Evolutionary conservation across 2,797 vertebrate species (phyloP).

Genomic region (Hypotaenidia philippensis): DNA sequence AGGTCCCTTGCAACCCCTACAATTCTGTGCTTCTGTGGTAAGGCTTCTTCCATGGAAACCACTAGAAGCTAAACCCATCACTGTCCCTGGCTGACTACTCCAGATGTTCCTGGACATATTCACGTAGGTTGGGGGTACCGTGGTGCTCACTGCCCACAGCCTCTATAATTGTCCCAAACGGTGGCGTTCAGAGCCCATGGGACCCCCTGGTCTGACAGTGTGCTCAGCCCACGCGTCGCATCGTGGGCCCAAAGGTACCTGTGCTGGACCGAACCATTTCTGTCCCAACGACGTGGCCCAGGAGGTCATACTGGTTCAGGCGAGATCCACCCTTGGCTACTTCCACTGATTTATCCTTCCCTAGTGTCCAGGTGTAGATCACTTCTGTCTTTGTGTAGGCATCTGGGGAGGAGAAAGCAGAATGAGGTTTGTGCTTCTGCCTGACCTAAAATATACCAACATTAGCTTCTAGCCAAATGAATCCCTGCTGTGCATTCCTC

Average conservation of each 20-base stretch:
- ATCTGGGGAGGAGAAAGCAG: conserved; percentile 80
- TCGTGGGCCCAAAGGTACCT: conserved; percentile 79
- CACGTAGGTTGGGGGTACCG: not conserved
- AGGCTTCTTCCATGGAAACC: not conserved
- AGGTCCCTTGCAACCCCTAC: too few relatives aligned
- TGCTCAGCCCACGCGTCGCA: not conserved
- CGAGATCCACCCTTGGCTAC: conserved; percentile 95
- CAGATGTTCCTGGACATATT: not conserved
- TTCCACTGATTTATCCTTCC: conserved; percentile 92
- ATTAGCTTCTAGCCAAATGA: conserved; percentile 35
- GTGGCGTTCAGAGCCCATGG: not conserved
- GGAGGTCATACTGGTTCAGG: conserved; percentile 96
- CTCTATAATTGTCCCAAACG: not conserved
- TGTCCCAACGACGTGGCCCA: conserved; percentile 94
- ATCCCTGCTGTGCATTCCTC: conserved; percentile 7
- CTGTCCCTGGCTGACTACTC: not conserved
- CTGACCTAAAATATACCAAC: conserved; percentile 6
- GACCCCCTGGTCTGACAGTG: not conserved
- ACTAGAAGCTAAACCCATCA: not conserved
- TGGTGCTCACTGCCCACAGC: not conserved
- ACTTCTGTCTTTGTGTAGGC: conserved; percentile 98
- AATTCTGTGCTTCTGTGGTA: too few relatives aligned
- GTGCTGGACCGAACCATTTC: conserved; percentile 98
- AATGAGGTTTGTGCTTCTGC: not conserved
- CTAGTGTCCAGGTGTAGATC: conserved; percentile 95